Evolutionary conservation across 2,888 invertebrate species (phyloP).

Genomic region (Chrysina gloriosa): DNA sequence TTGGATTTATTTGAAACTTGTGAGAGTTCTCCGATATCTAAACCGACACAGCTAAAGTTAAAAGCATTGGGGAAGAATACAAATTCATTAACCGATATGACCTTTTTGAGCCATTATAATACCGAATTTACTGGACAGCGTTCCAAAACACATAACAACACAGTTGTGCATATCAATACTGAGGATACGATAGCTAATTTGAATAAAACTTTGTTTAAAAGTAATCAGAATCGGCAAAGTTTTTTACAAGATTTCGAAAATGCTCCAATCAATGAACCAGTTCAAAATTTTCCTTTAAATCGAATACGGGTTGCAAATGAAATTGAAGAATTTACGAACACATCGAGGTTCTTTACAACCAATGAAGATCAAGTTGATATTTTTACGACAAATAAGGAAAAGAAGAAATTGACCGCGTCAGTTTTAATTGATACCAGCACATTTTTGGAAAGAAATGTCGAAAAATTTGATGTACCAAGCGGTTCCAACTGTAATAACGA

Average conservation of each 20-base stretch:
- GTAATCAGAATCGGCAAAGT: not conserved
- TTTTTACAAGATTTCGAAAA: slow-evolving; percentile 5
- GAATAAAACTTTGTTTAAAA: not conserved
- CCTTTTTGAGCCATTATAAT: slow-evolving; percentile 33
- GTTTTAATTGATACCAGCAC: slow-evolving; percentile 27
- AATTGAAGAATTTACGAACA: not conserved
- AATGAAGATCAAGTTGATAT: not conserved
- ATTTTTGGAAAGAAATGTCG: slow-evolving; percentile 1
- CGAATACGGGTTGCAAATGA: not conserved
- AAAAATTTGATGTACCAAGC: not conserved
- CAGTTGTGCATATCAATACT: slow-evolving; percentile 12
- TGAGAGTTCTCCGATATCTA: no score
- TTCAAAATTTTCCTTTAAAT: not conserved
- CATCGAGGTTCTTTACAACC: slow-evolving; percentile 5
- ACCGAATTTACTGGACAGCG: not conserved
- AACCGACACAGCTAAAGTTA: no score
- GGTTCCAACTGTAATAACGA: not conserved
- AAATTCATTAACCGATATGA: not conserved
- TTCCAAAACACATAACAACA: not conserved
- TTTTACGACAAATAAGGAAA: no score
- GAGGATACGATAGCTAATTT: not conserved
- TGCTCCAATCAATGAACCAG: not conserved
- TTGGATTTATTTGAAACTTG: no score
- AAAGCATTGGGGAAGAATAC: no score
- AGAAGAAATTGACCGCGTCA: not conserved